phyloP scores from a whole-genome alignment of 53 echinoderm and acorn worm genomes.

The Henricia sp. region DNA sequence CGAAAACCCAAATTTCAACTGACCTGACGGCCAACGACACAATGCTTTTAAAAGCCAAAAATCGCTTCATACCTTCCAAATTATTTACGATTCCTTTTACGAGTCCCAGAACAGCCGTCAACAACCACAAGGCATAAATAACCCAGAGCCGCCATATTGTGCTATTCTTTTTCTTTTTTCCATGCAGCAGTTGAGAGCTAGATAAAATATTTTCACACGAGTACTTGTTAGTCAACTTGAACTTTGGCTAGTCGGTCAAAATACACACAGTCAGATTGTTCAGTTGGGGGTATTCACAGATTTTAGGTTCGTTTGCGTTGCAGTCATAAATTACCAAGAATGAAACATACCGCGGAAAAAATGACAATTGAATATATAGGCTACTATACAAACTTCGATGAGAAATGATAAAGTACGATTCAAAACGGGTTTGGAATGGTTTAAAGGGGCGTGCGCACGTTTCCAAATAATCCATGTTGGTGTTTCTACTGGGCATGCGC shows the following conservation, averaged over 20 bases:
- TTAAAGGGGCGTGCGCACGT: too few relatives aligned
- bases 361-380: too few relatives aligned
- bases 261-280: conserved; percentile 31
- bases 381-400: conserved; percentile 44
- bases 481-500: too few relatives aligned
- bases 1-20: too few relatives aligned
- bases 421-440: too few relatives aligned
- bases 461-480: too few relatives aligned
- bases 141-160: background rate
- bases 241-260: conserved; percentile 52
- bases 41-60: too few relatives aligned
- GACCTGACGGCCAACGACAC: too few relatives aligned
- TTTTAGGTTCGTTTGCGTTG: conserved; percentile 10
- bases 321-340: conserved; percentile 19
- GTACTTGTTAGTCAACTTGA: conserved; percentile 46
- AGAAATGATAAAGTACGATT: conserved; percentile 33
- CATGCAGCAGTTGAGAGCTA: background rate
- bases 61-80: too few relatives aligned
- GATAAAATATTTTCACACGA: background rate
- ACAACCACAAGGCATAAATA: conserved; percentile 8
- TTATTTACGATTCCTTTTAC: too few relatives aligned
- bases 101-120: conserved; percentile 56
- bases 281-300: conserved; percentile 10
- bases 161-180: too few relatives aligned
- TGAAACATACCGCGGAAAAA: conserved; percentile 15